Conservation (phyloP, 2,797 vertebrate species). For the Melanotaenia trifasciata region DNA sequence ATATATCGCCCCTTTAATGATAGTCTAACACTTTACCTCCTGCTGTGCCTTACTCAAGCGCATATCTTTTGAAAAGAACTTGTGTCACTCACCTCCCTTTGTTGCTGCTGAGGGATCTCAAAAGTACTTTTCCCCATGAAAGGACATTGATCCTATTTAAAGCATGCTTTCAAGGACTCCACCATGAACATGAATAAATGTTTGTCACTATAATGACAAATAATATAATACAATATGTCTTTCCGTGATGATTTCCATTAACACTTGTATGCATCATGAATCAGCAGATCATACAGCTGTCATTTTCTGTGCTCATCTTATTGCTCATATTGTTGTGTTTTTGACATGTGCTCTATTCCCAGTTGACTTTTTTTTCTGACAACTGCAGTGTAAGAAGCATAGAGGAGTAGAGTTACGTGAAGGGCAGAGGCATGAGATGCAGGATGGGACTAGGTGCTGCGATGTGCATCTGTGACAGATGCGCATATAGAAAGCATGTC, state of each 20-base stretch:
- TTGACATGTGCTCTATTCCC: conserved; percentile 37
- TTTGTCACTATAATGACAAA: not conserved
- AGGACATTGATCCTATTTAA: not conserved
- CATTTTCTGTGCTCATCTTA: conserved; percentile 2
- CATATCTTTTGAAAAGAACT: conserved; percentile 17
- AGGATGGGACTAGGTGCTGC: conserved; percentile 24
- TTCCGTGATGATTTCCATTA: not conserved
- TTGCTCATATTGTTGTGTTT: conserved; percentile 27
- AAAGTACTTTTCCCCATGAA: not conserved
- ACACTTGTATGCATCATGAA: not conserved
- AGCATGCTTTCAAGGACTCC: conserved; percentile 18
- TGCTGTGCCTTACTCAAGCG: conserved; percentile 9
- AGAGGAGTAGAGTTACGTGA: conserved; percentile 12
- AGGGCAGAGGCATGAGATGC: conserved; percentile 26
- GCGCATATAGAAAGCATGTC: conserved; percentile 63
- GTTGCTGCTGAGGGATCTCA: conserved; percentile 20
- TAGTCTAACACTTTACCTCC: not conserved
- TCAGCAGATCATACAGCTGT: not conserved
- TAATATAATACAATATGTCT: not conserved
- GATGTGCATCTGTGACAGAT: conserved; percentile 65
- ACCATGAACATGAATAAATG: not conserved
- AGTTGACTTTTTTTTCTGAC: conserved; percentile 24
- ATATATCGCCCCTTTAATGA: conserved; percentile 14
- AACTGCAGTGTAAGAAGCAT: conserved; percentile 30
- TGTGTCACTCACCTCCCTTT: conserved; percentile 27